phyloP scores from a whole-genome alignment of 2,888 invertebrate genomes.

The Muschampia staudingeri region DNA sequence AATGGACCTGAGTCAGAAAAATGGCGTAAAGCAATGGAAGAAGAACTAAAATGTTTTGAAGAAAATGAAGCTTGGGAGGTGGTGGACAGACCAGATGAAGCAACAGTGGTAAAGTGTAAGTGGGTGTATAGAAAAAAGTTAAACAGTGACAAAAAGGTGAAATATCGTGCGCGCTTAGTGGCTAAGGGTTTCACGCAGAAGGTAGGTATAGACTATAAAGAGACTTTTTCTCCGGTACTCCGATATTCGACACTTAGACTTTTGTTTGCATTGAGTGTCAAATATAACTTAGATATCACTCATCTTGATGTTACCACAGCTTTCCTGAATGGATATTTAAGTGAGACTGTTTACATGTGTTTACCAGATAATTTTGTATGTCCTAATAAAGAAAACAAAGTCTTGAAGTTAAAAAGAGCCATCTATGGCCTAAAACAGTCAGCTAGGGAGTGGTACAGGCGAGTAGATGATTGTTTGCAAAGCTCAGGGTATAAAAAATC shows the following conservation, averaged over 20 bases:
- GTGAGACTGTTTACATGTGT: slow-evolving; percentile 1
- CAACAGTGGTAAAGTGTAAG: not conserved
- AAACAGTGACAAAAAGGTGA: not conserved
- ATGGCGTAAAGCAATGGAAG: not conserved
- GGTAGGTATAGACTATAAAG: too few species aligned
- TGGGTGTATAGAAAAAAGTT: not conserved
- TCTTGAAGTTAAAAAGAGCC: not conserved
- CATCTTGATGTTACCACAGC: too few species aligned
- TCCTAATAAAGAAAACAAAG: slow-evolving; percentile 1
- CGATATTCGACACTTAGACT: too few species aligned
- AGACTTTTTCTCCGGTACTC: too few species aligned
- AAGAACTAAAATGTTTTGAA: not conserved
- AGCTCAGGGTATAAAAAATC: not conserved
- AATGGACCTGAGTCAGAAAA: not conserved
- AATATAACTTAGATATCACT: too few species aligned
- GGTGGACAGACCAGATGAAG: not conserved
- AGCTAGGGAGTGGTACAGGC: slow-evolving; percentile 10
- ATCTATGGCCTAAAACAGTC: slow-evolving; percentile 4
- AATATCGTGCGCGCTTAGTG: too few species aligned
- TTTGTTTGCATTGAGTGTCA: too few species aligned
- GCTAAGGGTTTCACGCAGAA: too few species aligned
- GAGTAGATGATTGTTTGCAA: slow-evolving; percentile 4
- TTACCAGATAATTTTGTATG: slow-evolving; percentile 3
- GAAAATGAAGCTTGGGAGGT: not conserved
- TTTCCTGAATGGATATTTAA: not conserved